Percentiles rank a stretch among this genome's conserved stretches.
These are phyloP conservation scores for Aporophyla nigra DNA, from an alignment of 2,888 invertebrate species.

Conservation along the genomic window DNA sequence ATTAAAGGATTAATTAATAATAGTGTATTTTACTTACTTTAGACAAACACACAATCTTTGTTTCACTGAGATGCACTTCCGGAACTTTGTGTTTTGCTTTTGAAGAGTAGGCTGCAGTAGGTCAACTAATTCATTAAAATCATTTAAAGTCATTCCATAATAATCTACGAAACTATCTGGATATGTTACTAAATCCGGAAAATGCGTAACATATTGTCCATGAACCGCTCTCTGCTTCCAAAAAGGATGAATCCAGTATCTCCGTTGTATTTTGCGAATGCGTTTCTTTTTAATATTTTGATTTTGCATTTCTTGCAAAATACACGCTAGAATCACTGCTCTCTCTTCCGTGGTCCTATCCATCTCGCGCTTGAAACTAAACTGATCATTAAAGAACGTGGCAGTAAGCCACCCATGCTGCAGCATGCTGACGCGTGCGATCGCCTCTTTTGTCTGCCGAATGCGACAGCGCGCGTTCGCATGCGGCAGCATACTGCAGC, in stretches of 20 bases:
- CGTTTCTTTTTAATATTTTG: conserved; percentile 26
- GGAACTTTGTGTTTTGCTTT: conserved; percentile 42
- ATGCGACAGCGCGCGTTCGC: conserved; percentile 14
- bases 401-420: conserved; percentile 10
- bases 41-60: conserved; percentile 44
- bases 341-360: conserved; percentile 40
- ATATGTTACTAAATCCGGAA: conserved; percentile 49
- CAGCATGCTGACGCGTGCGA: not conserved
- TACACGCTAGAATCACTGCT: conserved; percentile 25
- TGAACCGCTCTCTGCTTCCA: conserved; percentile 50
- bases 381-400: conserved; percentile 26
- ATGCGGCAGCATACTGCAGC: conserved; percentile 6
- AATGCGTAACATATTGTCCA: conserved; percentile 53
- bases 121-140: conserved; percentile 46
- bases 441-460: conserved; percentile 1
- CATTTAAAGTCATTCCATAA: conserved; percentile 50
- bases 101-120: conserved; percentile 38
- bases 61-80: conserved; percentile 46
- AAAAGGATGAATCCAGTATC: conserved; percentile 43
- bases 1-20: conserved; percentile 43
- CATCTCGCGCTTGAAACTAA: conserved; percentile 35
- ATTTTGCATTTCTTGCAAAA: conserved; percentile 34
- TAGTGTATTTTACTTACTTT: conserved; percentile 42
- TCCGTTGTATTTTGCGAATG: conserved; percentile 28
- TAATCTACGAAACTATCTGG: conserved; percentile 47